Conservation (phyloP, 2,113 vertebrate species). For the Leptodactylus fuscus region DNA sequence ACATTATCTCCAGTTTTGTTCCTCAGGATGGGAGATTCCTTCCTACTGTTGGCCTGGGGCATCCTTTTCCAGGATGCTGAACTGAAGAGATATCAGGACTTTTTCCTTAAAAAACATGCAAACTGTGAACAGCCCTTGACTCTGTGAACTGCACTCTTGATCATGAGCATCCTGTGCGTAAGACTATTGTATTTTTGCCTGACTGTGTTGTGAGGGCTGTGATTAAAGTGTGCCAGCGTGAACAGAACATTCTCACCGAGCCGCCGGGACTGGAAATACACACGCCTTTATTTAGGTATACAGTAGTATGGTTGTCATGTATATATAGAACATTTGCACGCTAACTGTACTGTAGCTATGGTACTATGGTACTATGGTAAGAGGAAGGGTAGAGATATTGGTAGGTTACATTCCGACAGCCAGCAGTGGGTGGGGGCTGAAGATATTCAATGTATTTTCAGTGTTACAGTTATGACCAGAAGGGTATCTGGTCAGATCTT, state of each 20-base stretch:
- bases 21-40: slow-evolving; percentile 82
- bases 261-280: neutral
- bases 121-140: slow-evolving; percentile 60
- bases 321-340: too few relatives aligned
- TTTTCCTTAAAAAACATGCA: slow-evolving; percentile 65
- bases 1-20: slow-evolving; percentile 69
- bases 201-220: slow-evolving; percentile 1
- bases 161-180: slow-evolving; percentile 77
- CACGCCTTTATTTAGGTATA: too few relatives aligned
- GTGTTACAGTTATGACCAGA: too few relatives aligned
- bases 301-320: too few relatives aligned
- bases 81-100: slow-evolving; percentile 70
- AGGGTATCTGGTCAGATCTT: too few relatives aligned
- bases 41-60: slow-evolving; percentile 73
- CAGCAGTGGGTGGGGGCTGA: too few relatives aligned
- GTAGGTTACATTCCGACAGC: too few relatives aligned
- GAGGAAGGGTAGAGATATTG: too few relatives aligned
- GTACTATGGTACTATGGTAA: too few relatives aligned
- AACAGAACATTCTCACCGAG: slow-evolving; percentile 29
- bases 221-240: slow-evolving; percentile 29
- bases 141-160: slow-evolving; percentile 66
- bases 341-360: too few relatives aligned
- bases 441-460: too few relatives aligned
- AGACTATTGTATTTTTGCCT: slow-evolving; percentile 74
- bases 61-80: slow-evolving; percentile 82